Evolutionary conservation across 2,113 vertebrate species (phyloP).

Genomic region (Cyanoramphus novaezelandiae): DNA sequence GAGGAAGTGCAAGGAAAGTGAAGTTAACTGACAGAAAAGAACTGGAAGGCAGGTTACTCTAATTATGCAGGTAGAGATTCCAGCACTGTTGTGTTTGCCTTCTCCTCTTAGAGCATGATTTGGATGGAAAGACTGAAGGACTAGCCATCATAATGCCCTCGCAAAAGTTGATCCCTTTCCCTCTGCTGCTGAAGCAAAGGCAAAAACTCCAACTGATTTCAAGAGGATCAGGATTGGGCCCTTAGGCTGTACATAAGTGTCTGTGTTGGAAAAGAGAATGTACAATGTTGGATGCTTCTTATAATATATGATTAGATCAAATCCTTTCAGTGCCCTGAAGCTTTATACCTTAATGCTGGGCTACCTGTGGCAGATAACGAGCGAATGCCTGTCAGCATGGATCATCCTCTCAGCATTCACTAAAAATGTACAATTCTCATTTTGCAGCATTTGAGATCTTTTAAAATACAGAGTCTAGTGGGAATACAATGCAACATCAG

Average conservation of each 20-base stretch:
- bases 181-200: neutral
- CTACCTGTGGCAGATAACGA: slow-evolving; percentile 55
- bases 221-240: slow-evolving; percentile 49
- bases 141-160: neutral
- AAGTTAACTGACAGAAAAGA: neutral
- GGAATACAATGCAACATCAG: neutral
- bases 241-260: slow-evolving; percentile 58
- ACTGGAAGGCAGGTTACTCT: neutral
- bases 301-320: slow-evolving; percentile 60
- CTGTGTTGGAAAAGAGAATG: slow-evolving; percentile 34
- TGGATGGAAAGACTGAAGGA: neutral
- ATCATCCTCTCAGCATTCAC: slow-evolving; percentile 13
- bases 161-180: neutral
- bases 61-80: neutral
- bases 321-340: slow-evolving; percentile 58
- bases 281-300: slow-evolving; percentile 41
- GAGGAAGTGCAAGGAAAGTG: neutral
- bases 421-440: neutral
- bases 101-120: neutral
- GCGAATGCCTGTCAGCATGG: slow-evolving; percentile 47
- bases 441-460: slow-evolving; percentile 12
- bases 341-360: slow-evolving; percentile 43
- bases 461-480: neutral
- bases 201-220: slow-evolving; percentile 22
- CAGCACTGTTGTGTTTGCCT: neutral